phyloP scores from a whole-genome alignment of 2,797 vertebrate species.

The Epinephelus awoara region DNA sequence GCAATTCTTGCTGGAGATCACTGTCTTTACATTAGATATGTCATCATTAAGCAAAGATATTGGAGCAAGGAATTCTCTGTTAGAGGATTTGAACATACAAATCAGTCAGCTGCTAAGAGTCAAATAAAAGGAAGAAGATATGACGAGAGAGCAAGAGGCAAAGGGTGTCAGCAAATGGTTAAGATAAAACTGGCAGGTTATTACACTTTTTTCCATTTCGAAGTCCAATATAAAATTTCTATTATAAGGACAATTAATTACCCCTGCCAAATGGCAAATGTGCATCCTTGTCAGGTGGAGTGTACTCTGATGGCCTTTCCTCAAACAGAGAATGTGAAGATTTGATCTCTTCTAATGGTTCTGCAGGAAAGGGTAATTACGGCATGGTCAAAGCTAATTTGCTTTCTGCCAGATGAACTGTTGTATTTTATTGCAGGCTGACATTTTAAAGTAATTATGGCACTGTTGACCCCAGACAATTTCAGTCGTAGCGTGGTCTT shows the following conservation, averaged over 20 bases:
- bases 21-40: conserved; percentile 18
- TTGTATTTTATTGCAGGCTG: conserved; percentile 99
- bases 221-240: conserved; percentile 99
- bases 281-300: conserved; percentile 99
- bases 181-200: conserved; percentile 98
- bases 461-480: conserved; percentile 99
- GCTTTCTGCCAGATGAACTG: conserved; percentile 99
- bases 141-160: conserved; percentile 65
- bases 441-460: conserved; percentile 99
- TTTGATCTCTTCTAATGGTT: conserved; percentile 99
- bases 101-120: conserved; percentile 60
- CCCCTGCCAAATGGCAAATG: conserved; percentile 99
- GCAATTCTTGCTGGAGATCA: conserved; percentile 4
- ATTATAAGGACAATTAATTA: conserved; percentile 99
- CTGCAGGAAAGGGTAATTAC: conserved; percentile 99
- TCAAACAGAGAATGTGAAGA: conserved; percentile 99
- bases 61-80: conserved; percentile 33
- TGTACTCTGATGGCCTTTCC: conserved; percentile 99
- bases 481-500: conserved; percentile 98
- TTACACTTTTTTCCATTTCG: conserved; percentile 96
- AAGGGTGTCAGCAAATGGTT: conserved; percentile 90
- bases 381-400: conserved; percentile 99
- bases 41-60: conserved; percentile 14
- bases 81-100: conserved; percentile 47
- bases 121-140: conserved; percentile 61